Percentiles rank a stretch among this genome's conserved stretches.
Evolutionary conservation across 2,797 vertebrate genomes (phyloP).

Genomic region (Oceanodroma leucorhoa): DNA sequence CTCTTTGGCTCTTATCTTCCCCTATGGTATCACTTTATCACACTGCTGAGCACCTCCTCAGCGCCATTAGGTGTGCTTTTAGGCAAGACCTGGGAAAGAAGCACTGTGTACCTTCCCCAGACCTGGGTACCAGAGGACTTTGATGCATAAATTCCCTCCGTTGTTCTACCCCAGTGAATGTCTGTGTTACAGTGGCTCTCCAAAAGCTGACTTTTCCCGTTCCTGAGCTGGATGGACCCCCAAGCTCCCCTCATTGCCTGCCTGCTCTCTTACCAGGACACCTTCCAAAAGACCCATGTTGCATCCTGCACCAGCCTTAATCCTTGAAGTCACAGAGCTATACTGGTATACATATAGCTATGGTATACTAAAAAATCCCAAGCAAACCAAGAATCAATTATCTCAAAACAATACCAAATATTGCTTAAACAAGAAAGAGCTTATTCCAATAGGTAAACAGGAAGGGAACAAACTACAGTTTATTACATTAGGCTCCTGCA

Average conservation of each 20-base stretch:
- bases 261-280: not conserved
- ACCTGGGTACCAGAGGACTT: not conserved
- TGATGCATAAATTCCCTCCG: not conserved
- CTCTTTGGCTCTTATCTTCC: not conserved
- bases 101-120: not conserved
- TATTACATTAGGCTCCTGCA: not conserved
- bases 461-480: not conserved
- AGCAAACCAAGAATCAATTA: not conserved
- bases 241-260: not conserved
- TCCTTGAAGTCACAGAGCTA: not conserved
- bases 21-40: not conserved
- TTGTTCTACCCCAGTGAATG: not conserved
- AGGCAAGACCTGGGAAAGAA: not conserved
- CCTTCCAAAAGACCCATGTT: not conserved
- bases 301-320: not conserved
- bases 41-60: not conserved
- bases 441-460: not conserved
- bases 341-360: too few relatives aligned
- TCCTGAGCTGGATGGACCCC: not conserved
- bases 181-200: not conserved
- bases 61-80: not conserved
- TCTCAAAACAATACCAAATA: not conserved
- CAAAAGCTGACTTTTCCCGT: not conserved
- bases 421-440: not conserved
- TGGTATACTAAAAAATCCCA: not conserved